Conservation (phyloP, 2,888 invertebrate species). For the Epiblema foenella region DNA sequence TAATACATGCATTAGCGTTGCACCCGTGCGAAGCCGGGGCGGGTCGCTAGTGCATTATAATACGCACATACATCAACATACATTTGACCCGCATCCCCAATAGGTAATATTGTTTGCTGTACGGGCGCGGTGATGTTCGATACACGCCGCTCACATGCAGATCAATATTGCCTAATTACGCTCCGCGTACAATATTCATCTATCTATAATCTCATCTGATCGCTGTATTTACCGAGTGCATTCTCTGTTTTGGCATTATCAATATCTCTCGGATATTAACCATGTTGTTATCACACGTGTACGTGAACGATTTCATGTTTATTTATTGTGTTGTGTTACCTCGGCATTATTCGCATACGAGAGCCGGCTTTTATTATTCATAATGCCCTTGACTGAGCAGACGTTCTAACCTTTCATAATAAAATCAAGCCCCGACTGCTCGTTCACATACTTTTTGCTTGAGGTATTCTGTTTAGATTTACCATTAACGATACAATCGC, state of each 20-base stretch:
- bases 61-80: slow-evolving; percentile 56
- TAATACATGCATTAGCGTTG: too few relatives aligned
- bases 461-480: slow-evolving; percentile 39
- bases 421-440: slow-evolving; percentile 27
- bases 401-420: slow-evolving; percentile 42
- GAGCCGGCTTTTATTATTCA: slow-evolving; percentile 47
- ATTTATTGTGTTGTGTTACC: slow-evolving; percentile 40
- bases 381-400: slow-evolving; percentile 41
- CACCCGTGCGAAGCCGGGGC: too few relatives aligned
- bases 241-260: slow-evolving; percentile 10
- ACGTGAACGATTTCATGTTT: slow-evolving; percentile 37
- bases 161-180: slow-evolving; percentile 75
- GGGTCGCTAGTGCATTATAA: too few relatives aligned
- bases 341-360: slow-evolving; percentile 49
- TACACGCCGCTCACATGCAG: slow-evolving; percentile 57
- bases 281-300: slow-evolving; percentile 51
- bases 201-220: slow-evolving; percentile 41
- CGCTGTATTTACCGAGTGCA: slow-evolving; percentile 16
- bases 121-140: slow-evolving; percentile 73
- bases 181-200: slow-evolving; percentile 36
- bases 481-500: slow-evolving; percentile 37
- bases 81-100: slow-evolving; percentile 76
- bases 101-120: slow-evolving; percentile 68
- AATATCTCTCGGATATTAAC: slow-evolving; percentile 16
- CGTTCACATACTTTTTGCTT: slow-evolving; percentile 33